A percentile compares a stretch with the other conserved stretches of the same genome.
phyloP scores from a whole-genome alignment of 2,113 vertebrate species.

The Catharus fuscescens region DNA sequence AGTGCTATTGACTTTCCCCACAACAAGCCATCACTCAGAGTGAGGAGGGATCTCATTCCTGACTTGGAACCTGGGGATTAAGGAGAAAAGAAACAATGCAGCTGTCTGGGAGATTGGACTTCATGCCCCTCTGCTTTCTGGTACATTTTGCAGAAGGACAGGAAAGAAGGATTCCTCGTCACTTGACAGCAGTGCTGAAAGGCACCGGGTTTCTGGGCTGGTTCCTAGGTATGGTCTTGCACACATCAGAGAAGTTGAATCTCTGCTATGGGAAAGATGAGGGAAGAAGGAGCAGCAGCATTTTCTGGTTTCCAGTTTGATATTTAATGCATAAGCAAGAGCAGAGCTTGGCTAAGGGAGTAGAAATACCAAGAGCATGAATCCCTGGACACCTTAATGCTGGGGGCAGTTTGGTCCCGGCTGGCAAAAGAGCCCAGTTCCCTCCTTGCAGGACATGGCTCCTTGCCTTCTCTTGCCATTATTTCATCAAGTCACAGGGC shows the following conservation, averaged over 20 bases:
- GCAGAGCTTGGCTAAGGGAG: not conserved
- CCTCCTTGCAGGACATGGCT: not conserved
- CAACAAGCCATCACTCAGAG: not conserved
- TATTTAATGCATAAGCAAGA: not conserved
- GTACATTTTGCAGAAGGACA: not conserved
- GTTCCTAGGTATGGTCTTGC: not conserved
- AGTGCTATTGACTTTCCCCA: not conserved
- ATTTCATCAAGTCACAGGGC: not conserved
- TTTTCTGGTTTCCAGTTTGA: not conserved
- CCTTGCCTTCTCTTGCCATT: not conserved
- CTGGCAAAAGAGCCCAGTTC: not conserved
- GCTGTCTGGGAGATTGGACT: not conserved
- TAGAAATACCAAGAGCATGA: not conserved
- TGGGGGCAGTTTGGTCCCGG: not conserved
- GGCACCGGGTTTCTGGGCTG: not conserved
- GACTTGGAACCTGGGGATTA: not conserved
- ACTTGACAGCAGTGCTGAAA: not conserved
- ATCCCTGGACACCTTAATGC: not conserved
- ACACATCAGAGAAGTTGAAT: not conserved
- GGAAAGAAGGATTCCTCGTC: not conserved
- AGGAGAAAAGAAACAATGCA: not conserved
- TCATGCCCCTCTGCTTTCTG: not conserved
- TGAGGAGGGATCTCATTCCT: not conserved
- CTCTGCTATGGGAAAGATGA: not conserved
- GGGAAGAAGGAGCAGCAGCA: not conserved